These are phyloP conservation scores for Onychostruthus taczanowskii DNA, from an alignment of 2,113 vertebrate species.

Conservation along the genomic window DNA sequence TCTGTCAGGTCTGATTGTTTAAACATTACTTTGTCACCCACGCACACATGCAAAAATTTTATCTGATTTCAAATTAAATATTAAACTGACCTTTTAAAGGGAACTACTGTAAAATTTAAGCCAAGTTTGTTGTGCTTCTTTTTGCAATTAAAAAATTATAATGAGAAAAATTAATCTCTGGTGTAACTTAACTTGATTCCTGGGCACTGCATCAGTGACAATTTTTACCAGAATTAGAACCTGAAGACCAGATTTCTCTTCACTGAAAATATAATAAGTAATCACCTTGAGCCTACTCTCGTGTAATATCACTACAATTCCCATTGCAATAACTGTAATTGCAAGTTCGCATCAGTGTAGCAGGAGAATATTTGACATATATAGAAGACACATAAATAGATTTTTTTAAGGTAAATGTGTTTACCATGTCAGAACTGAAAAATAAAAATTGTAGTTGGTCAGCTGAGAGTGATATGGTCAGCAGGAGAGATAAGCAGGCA, in stretches of 20 bases:
- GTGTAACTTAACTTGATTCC: neutral
- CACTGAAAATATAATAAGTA: slow-evolving; percentile 28
- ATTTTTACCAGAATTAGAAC: slow-evolving; percentile 20
- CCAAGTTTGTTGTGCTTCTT: slow-evolving; percentile 13
- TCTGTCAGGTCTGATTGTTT: slow-evolving; percentile 17
- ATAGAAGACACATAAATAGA: neutral
- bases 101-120: neutral
- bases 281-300: slow-evolving; percentile 21
- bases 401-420: neutral
- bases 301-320: slow-evolving; percentile 23
- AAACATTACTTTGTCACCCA: slow-evolving; percentile 12
- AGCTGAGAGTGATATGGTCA: neutral
- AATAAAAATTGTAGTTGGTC: neutral
- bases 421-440: neutral
- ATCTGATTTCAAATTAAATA: slow-evolving; percentile 37
- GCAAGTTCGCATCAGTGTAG: neutral
- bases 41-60: neutral
- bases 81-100: slow-evolving; percentile 25
- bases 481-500: neutral
- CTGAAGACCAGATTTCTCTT: neutral
- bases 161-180: slow-evolving; percentile 24
- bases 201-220: neutral
- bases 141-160: slow-evolving; percentile 20
- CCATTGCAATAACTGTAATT: slow-evolving; percentile 8
- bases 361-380: neutral